A percentile compares a stretch with the other conserved stretches of the same genome.
Evolutionary conservation across 2,113 vertebrate species (phyloP).

Genomic region (Poeciliopsis turrubarensis): DNA sequence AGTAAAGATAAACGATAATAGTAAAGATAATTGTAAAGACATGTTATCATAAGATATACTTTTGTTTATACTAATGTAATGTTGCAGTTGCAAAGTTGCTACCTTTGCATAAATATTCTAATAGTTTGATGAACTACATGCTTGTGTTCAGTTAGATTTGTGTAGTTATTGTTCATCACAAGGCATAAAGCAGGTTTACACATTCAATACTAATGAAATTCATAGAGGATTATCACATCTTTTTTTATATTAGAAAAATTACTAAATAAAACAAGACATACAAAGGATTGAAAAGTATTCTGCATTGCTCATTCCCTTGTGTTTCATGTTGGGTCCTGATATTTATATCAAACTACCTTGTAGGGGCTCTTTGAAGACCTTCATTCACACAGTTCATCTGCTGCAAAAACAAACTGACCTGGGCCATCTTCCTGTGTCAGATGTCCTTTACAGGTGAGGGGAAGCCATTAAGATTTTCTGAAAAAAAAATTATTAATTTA

Average conservation of each 20-base stretch:
- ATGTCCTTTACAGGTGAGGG: slow-evolving; percentile 93
- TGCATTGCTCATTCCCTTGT: slow-evolving; percentile 17
- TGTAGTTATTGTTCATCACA: slow-evolving; percentile 20
- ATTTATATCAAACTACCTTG: slow-evolving; percentile 52
- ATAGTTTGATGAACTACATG: slow-evolving; percentile 5
- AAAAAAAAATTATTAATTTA: slow-evolving; percentile 2
- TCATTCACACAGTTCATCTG: slow-evolving; percentile 97
- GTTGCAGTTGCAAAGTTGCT: not conserved
- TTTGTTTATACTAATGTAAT: not conserved
- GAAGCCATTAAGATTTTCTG: not conserved
- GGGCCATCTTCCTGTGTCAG: slow-evolving; percentile 92
- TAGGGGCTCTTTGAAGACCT: slow-evolving; percentile 98
- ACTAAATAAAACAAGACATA: too few species aligned
- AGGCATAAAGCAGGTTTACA: slow-evolving; percentile 25
- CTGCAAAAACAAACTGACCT: slow-evolving; percentile 97
- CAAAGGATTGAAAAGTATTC: slow-evolving; percentile 8
- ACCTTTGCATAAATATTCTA: not conserved
- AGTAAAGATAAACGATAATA: too few species aligned
- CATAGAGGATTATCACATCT: not conserved
- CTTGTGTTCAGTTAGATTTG: slow-evolving; percentile 12
- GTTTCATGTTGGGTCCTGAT: slow-evolving; percentile 9
- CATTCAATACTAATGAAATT: slow-evolving; percentile 4
- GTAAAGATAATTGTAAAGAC: too few species aligned
- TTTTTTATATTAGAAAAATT: slow-evolving; percentile 11
- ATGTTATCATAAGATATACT: too few species aligned